Evolutionary conservation across 2,113 vertebrate species (phyloP), one percentile per base, ranked within the genome.

Genomic region (Megatriorchis doriae): DNA sequence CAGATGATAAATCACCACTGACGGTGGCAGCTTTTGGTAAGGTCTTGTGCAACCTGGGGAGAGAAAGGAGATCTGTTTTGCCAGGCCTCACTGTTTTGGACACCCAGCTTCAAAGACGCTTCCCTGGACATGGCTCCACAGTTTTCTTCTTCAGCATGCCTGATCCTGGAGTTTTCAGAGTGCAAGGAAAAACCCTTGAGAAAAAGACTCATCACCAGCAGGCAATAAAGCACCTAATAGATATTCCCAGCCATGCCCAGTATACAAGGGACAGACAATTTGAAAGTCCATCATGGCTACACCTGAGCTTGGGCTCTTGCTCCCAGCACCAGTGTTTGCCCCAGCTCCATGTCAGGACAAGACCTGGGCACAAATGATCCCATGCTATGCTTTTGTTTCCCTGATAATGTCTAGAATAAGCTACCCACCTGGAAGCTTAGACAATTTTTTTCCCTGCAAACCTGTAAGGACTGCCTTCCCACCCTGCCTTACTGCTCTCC

Each of bases 11-110:
- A 63, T 97, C 97, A 9, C 96, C 95, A 0, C 74, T 97, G 89
- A 97, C 94, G 0, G 81, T 97, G 86, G 97, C 94, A 88, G 97
- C 97, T 62, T 97, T 97, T 29, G 97, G 97, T 97, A 82, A 96
- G 89, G 38, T 32, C 61, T 45, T 42, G 70, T 32, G 42, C 11
- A 45, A 8, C 4, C 11, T 38, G 73, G 38, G 65, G 13, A n/a
- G 34, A 34, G 38, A 13, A 47, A 29, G 26, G 27, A 45, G 34
- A 4, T 63, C n/a, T 58, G 27, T 27, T 74, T 14, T 10, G 7
- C 58, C 67, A 82, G 34, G 31, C 17, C 62, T 29, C 0, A 0
- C 40, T 47, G 34, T 5, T 80, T 70, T 45, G 67, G 48, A 45
- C 40, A 65, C 20, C 3, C 38, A 74, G 5, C 10, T 61, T 36